Conservation (phyloP, 2,888 invertebrate species). For the Melinopterus prodromus region DNA sequence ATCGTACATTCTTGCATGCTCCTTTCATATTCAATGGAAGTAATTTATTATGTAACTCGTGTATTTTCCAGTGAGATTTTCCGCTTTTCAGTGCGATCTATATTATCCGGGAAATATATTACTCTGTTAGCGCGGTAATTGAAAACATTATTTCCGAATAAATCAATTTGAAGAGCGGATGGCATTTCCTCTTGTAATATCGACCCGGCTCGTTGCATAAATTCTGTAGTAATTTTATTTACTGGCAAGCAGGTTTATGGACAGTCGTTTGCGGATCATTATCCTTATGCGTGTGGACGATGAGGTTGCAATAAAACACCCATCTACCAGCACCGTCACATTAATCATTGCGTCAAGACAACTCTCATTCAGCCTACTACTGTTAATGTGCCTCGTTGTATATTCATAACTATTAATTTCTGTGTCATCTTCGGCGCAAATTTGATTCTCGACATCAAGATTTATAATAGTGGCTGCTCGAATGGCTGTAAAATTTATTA, state of each 20-base stretch:
- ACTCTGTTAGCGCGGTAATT: background rate
- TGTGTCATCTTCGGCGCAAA: background rate
- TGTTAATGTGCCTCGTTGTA: background rate
- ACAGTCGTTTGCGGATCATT: background rate
- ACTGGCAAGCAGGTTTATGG: background rate
- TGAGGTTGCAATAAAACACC: background rate
- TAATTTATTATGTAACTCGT: background rate
- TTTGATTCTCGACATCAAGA: background rate
- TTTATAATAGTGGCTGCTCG: background rate
- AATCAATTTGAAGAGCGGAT: too few species aligned
- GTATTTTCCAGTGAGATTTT: conserved; percentile 4
- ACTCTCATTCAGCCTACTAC: background rate
- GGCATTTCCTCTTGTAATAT: background rate
- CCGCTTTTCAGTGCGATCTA: background rate
- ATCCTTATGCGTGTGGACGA: background rate
- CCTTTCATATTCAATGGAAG: background rate
- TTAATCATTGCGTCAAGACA: background rate
- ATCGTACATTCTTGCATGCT: background rate
- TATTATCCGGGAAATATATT: background rate
- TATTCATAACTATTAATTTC: conserved; percentile 4
- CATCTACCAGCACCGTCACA: background rate
- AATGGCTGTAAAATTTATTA: background rate
- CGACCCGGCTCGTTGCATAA: background rate
- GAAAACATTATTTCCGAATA: background rate
- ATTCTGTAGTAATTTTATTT: background rate